Evolutionary conservation across 2,113 vertebrate species (phyloP).

Genomic region (Cyprinodon brontotheroides): DNA sequence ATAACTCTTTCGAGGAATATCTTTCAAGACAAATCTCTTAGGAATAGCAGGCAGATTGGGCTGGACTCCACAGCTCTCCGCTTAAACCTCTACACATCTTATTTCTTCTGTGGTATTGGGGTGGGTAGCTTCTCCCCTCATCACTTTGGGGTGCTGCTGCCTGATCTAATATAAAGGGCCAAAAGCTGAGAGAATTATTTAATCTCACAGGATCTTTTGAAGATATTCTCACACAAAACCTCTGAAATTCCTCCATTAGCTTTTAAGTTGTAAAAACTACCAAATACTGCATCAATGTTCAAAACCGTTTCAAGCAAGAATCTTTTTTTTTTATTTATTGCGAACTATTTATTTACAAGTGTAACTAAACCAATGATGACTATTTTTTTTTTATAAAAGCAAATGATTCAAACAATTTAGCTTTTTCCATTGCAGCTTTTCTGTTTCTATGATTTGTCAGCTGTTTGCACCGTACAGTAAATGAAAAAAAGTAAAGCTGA

Average conservation of each 20-base stretch:
- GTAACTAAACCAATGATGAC: too few relatives aligned
- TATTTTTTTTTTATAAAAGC: not conserved
- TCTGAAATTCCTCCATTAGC: not conserved
- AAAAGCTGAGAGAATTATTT: not conserved
- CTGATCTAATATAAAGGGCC: not conserved
- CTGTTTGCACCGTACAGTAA: not conserved
- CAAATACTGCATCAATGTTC: not conserved
- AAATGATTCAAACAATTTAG: not conserved
- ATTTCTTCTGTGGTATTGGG: not conserved
- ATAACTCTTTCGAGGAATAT: not conserved
- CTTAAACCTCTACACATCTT: not conserved
- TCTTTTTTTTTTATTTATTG: not conserved
- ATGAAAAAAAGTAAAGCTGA: not conserved
- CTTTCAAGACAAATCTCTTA: not conserved
- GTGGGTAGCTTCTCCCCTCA: not conserved
- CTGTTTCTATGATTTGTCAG: not conserved
- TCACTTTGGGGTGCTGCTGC: not conserved
- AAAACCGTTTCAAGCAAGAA: not conserved
- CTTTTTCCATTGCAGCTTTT: not conserved
- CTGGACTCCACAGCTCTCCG: not conserved
- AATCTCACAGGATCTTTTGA: not conserved
- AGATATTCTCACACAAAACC: not conserved
- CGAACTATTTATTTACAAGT: not conserved
- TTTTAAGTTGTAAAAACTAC: not conserved
- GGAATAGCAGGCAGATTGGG: not conserved